Evolutionary conservation across 1,140 invertebrate species (phyloP).

Genomic region (Leptinotarsa defecta): DNA sequence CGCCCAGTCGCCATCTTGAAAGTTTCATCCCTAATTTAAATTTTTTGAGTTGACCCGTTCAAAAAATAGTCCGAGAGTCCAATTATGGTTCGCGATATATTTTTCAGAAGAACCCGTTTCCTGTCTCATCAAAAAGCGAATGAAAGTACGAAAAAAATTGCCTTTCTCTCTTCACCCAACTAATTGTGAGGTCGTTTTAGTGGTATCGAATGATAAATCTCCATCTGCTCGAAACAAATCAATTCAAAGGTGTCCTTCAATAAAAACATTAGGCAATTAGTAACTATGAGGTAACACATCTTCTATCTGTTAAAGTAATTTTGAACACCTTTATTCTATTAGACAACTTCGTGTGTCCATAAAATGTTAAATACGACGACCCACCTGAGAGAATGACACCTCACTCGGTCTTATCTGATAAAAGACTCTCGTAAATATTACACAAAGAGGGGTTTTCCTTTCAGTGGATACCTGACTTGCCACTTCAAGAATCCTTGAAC

Average conservation of each 20-base stretch:
- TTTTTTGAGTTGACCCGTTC: no score
- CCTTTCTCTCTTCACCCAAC: not conserved
- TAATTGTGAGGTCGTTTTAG: not conserved
- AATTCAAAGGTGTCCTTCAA: not conserved
- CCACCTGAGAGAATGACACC: constrained; percentile 44
- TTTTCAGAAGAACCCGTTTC: no score
- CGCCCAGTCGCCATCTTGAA: no score
- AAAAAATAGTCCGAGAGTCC: no score
- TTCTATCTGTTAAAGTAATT: constrained; percentile 40
- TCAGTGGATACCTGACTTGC: not conserved
- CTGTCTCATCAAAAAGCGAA: no score
- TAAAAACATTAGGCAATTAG: constrained; percentile 36
- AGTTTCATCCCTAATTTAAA: no score
- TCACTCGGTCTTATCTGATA: constrained; percentile 43
- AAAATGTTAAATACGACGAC: constrained; percentile 44
- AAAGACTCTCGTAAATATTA: constrained; percentile 43
- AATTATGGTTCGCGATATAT: no score
- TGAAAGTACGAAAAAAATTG: no score
- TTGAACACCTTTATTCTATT: constrained; percentile 40
- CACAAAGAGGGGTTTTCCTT: not conserved
- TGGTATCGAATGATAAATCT: not conserved
- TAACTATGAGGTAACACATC: constrained; percentile 45
- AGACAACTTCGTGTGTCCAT: constrained; percentile 37
- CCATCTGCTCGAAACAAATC: constrained; percentile 32
- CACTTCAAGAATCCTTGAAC: not conserved